These are phyloP conservation scores for Pseudotriccus pelzelni DNA, from an alignment of 2,797 vertebrate species.

Conservation along the genomic window DNA sequence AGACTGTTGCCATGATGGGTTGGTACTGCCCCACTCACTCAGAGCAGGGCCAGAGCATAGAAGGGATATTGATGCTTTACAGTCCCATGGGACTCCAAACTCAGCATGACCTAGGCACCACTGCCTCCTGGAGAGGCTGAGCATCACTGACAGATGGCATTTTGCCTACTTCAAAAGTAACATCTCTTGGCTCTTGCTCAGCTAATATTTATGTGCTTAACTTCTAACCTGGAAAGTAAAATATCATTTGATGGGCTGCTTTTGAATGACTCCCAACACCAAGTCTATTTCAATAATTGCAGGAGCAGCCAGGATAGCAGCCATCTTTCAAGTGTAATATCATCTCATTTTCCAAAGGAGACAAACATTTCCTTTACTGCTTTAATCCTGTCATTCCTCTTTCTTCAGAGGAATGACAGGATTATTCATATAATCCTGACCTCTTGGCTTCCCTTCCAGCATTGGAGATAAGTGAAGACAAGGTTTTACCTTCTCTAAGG, in stretches of 20 bases:
- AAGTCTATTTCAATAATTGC: neutral
- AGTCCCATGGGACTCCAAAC: neutral
- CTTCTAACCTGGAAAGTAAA: constrained; percentile 16
- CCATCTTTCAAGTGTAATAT: neutral
- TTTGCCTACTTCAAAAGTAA: neutral
- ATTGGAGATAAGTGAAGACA: neutral
- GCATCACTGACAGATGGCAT: neutral
- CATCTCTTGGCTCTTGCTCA: neutral
- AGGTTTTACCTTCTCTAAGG: neutral
- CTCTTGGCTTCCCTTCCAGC: neutral
- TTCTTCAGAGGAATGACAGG: neutral
- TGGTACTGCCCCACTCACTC: neutral
- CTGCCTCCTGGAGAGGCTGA: neutral
- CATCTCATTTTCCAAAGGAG: neutral
- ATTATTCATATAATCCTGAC: neutral
- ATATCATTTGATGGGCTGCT: neutral
- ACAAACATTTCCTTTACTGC: neutral
- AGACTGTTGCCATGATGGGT: neutral
- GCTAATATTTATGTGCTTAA: neutral
- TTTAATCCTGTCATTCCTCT: too few relatives aligned
- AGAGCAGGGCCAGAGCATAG: neutral
- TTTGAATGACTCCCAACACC: neutral
- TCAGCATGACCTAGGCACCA: neutral
- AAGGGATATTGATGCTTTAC: neutral
- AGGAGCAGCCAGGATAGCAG: neutral